A percentile compares a stretch with the other conserved stretches of the same genome.
Evolutionary conservation across 2,113 vertebrate genomes (phyloP).

Genomic region (Paramormyrops kingsleyae): DNA sequence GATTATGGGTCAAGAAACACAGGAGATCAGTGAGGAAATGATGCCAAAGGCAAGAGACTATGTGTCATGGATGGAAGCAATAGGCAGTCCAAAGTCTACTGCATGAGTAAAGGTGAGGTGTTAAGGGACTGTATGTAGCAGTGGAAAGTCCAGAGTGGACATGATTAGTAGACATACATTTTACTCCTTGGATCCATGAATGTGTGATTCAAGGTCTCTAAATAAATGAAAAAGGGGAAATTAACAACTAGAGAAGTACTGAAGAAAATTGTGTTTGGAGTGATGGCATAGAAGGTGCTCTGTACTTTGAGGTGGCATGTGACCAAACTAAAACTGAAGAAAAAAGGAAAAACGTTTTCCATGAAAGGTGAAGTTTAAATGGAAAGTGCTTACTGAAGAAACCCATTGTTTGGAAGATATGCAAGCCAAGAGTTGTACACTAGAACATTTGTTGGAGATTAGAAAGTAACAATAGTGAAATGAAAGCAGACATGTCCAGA

Average conservation of each 20-base stretch:
- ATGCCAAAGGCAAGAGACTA: neutral
- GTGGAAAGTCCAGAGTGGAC: neutral
- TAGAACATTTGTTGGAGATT: neutral
- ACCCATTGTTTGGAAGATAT: neutral
- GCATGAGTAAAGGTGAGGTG: neutral
- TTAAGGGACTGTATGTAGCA: neutral
- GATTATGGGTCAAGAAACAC: slow-evolving; percentile 40
- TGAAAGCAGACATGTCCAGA: neutral
- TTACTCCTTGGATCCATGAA: neutral
- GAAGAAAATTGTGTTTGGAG: neutral
- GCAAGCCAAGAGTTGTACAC: neutral
- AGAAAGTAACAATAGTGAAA: neutral
- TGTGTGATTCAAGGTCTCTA: neutral
- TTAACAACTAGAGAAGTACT: neutral
- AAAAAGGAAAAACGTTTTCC: neutral
- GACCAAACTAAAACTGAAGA: neutral
- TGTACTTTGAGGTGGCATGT: neutral
- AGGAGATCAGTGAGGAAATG: slow-evolving; percentile 1
- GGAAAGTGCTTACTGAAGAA: neutral
- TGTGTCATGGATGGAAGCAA: slow-evolving; percentile 21
- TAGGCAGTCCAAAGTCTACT: neutral
- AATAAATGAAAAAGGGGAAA: neutral
- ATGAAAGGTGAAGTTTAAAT: neutral
- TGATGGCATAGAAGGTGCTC: neutral
- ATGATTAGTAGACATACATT: neutral